Percentiles rank a stretch among this genome's conserved stretches.
Evolutionary conservation across 2,797 vertebrate genomes (phyloP).

Genomic region (Xenentodon cancila): DNA sequence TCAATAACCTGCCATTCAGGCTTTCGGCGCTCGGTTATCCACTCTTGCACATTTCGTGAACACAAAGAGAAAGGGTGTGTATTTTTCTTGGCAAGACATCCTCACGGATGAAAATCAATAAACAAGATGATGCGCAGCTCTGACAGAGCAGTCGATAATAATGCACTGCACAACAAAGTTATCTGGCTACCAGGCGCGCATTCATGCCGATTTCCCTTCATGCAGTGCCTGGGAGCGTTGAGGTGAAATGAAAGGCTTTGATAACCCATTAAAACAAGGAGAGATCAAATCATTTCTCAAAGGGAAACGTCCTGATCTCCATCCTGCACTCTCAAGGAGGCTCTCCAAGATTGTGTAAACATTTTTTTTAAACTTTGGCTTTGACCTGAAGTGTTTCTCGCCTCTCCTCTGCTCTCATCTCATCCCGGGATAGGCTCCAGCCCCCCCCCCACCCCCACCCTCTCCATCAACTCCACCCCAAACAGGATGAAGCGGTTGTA

Average conservation of each 20-base stretch:
- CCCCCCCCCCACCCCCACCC: too few species aligned
- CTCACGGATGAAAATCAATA: not conserved
- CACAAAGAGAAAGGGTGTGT: too few species aligned
- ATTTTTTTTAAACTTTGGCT: not conserved
- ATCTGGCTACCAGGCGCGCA: not conserved
- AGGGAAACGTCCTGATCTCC: slow-evolving; percentile 33
- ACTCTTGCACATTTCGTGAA: too few species aligned
- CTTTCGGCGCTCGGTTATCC: too few species aligned
- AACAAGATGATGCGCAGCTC: slow-evolving; percentile 1
- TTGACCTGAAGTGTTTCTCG: too few species aligned
- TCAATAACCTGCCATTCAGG: too few species aligned
- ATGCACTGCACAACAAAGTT: not conserved
- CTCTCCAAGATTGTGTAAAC: slow-evolving; percentile 10
- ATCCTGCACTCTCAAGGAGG: slow-evolving; percentile 10
- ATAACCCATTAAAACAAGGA: slow-evolving; percentile 19
- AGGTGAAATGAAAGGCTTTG: slow-evolving; percentile 32
- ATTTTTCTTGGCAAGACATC: too few species aligned
- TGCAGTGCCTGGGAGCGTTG: slow-evolving; percentile 7
- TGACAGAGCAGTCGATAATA: not conserved
- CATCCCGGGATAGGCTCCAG: too few species aligned
- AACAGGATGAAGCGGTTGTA: too few species aligned
- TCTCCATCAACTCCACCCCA: too few species aligned
- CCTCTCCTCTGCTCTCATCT: too few species aligned
- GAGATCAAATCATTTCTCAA: slow-evolving; percentile 8
- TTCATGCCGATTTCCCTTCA: slow-evolving; percentile 11